A percentile compares a stretch with the other conserved stretches of the same genome.
Evolutionary conservation across 2,888 invertebrate species (phyloP).

Genomic region (Syritta pipiens): DNA sequence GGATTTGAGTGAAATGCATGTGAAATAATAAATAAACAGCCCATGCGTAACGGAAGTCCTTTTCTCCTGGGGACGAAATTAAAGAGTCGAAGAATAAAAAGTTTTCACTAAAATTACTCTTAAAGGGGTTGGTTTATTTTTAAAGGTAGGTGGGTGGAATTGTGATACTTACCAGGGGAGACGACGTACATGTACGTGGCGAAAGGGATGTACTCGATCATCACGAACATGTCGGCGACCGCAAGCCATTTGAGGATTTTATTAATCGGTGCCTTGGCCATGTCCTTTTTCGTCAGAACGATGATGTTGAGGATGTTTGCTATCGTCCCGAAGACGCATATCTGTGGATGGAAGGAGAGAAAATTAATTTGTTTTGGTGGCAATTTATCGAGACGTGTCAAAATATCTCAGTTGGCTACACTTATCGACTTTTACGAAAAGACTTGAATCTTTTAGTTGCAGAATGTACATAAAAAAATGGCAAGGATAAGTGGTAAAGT

Average conservation of each 20-base stretch:
- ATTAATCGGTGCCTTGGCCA: constrained; percentile 91
- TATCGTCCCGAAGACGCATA: constrained; percentile 92
- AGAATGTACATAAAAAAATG: too few species aligned
- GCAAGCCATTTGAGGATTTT: constrained; percentile 90
- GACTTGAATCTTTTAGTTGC: too few species aligned
- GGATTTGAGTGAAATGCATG: constrained; percentile 92
- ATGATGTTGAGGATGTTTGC: constrained; percentile 93
- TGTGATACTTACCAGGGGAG: constrained; percentile 80
- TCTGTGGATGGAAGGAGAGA: constrained; percentile 78
- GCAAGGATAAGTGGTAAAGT: too few species aligned
- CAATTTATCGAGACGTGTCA: not conserved
- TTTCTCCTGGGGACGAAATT: constrained; percentile 83
- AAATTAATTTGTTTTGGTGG: not conserved
- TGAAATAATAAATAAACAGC: constrained; percentile 91
- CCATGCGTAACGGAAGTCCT: constrained; percentile 92
- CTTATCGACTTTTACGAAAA: too few species aligned
- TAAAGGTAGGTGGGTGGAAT: not conserved
- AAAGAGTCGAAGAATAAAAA: constrained; percentile 22
- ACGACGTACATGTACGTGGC: constrained; percentile 85
- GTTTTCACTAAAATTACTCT: constrained; percentile 37
- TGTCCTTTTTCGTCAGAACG: constrained; percentile 89
- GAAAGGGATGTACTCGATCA: constrained; percentile 91
- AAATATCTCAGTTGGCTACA: too few species aligned
- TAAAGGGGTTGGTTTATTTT: too few species aligned
- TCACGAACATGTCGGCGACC: constrained; percentile 93